Conservation (phyloP, 2,113 vertebrate genomes). For the Erythrocercus mccallii region DNA sequence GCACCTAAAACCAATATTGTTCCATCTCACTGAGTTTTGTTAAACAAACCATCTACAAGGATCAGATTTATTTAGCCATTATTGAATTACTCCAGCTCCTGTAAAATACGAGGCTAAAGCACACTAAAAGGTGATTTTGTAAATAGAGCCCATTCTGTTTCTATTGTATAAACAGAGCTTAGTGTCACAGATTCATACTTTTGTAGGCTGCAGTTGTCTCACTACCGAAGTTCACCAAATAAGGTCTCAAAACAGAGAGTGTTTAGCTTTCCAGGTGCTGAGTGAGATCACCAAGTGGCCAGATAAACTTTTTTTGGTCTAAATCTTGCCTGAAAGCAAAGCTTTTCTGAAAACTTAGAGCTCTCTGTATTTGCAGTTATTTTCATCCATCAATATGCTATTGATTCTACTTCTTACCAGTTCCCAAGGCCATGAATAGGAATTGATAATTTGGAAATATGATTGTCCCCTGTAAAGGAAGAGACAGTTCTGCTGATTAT, state of each 20-base stretch:
- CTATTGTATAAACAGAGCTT: constrained; percentile 54
- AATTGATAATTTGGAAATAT: not conserved
- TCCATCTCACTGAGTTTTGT: not conserved
- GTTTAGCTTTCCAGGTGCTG: constrained; percentile 54
- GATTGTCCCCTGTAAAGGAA: not conserved
- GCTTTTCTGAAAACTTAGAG: not conserved
- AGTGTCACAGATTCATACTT: not conserved
- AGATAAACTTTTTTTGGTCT: not conserved
- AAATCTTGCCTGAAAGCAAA: not conserved
- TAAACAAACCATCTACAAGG: constrained; percentile 53
- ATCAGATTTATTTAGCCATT: constrained; percentile 54
- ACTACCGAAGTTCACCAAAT: constrained; percentile 51
- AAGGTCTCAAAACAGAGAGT: constrained; percentile 44
- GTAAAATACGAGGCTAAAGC: constrained; percentile 14
- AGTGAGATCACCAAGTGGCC: constrained; percentile 12
- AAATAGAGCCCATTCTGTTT: constrained; percentile 37
- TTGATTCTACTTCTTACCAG: not conserved
- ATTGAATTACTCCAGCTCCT: constrained; percentile 49
- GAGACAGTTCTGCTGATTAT: not conserved
- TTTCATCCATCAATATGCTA: not conserved
- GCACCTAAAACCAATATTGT: constrained; percentile 11
- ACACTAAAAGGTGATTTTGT: constrained; percentile 50
- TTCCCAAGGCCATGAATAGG: not conserved
- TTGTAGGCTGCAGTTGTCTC: not conserved
- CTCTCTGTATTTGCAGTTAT: not conserved